Evolutionary conservation across 2,888 invertebrate species (phyloP).

Genomic region (Hymenopus coronatus): DNA sequence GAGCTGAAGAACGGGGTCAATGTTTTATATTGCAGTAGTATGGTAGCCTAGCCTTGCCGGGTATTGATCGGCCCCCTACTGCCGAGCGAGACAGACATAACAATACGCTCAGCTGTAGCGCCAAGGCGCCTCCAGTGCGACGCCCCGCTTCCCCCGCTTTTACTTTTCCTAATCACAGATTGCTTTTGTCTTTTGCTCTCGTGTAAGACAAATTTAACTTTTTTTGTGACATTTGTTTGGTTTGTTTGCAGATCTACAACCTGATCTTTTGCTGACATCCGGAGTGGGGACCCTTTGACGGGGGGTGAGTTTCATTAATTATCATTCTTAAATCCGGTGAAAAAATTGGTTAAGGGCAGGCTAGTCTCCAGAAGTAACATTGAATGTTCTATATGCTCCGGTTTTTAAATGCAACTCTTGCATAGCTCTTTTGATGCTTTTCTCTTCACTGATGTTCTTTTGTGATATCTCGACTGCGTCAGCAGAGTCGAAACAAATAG

Average conservation of each 20-base stretch:
- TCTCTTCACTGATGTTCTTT: not conserved
- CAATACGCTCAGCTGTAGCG: conserved; percentile 7
- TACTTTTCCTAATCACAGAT: not conserved
- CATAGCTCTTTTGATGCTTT: not conserved
- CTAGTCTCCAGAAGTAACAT: not conserved
- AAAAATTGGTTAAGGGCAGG: not conserved
- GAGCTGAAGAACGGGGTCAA: not conserved
- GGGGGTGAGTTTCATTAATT: not conserved
- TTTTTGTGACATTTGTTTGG: not conserved
- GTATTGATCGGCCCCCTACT: not conserved
- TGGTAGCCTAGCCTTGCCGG: not conserved
- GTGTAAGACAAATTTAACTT: not conserved
- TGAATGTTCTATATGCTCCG: not conserved
- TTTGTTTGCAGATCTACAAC: not conserved
- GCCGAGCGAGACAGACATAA: not conserved
- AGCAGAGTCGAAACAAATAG: not conserved
- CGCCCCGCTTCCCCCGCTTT: not conserved
- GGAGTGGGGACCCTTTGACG: not conserved
- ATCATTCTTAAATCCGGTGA: not conserved
- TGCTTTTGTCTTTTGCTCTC: not conserved
- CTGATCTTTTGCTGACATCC: not conserved
- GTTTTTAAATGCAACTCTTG: not conserved
- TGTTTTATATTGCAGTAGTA: not conserved
- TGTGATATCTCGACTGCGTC: not conserved
- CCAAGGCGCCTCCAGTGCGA: conserved; percentile 5